Percentiles rank a stretch among this genome's conserved stretches.
Conservation (phyloP, 2,113 vertebrate species). For the Epinephelus lanceolatus region DNA sequence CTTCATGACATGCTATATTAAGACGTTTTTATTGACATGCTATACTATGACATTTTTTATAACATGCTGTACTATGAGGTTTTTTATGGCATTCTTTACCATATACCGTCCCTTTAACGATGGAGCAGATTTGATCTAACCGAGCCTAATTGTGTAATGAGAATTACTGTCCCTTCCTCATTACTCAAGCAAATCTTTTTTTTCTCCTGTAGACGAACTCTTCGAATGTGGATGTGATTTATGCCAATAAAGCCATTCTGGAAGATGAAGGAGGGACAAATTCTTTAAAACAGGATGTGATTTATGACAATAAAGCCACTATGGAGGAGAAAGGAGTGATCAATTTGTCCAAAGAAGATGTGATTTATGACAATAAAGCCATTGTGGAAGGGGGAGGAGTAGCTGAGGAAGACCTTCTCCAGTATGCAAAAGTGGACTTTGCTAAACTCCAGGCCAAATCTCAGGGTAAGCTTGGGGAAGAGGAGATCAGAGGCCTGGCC, state of each 20-base stretch:
- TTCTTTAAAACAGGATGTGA: not conserved
- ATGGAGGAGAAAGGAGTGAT: conserved; percentile 3
- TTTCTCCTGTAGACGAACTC: conserved; percentile 36
- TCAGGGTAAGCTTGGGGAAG: not conserved
- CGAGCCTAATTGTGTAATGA: not conserved
- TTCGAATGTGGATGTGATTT: conserved; percentile 30
- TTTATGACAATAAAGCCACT: conserved; percentile 41
- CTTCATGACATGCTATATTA: too few relatives aligned
- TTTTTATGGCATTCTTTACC: too few relatives aligned
- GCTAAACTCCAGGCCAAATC: conserved; percentile 24
- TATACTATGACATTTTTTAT: too few relatives aligned
- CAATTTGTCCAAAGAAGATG: too few relatives aligned
- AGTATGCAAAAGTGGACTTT: conserved; percentile 45
- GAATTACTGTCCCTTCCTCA: not conserved
- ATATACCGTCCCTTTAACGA: too few relatives aligned
- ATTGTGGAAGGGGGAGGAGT: conserved; percentile 7
- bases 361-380: too few relatives aligned
- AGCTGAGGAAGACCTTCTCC: conserved; percentile 14
- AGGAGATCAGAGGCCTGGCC: conserved; percentile 28
- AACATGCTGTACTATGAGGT: too few relatives aligned
- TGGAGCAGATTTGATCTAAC: not conserved
- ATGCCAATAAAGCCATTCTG: conserved; percentile 39
- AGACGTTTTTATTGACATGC: too few relatives aligned
- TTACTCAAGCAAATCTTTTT: not conserved
- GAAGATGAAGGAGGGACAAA: not conserved